Base-by-base conservation (phyloP, 2,888 invertebrate species). In the Agrochola macilenta region DNA sequence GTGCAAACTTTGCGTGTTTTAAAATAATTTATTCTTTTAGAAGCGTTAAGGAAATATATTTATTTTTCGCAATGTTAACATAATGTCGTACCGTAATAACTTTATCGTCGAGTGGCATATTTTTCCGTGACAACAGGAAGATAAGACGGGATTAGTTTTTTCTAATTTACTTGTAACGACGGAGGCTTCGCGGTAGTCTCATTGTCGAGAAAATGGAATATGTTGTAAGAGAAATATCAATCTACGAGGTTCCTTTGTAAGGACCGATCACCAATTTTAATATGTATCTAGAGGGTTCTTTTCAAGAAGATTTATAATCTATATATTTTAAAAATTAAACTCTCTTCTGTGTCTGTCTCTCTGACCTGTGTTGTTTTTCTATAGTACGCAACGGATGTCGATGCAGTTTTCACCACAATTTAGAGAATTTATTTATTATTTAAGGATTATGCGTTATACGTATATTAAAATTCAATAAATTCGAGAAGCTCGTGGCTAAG, bases 141-240 rank as follows among this genome's bases (percentile, higher is more conserved):
- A 64, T 82, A 70, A 78, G 66, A 52, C 49, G 75, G 66, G 86
- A 78, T 85, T 78, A 69, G 30, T 54, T 75, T 85, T 83, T 79
- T 78, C 49, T 82, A 82, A 73, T 82, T 85, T 82, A 81, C 82
- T 85, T 77, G 69, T 63, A 72, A 69, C 43, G 54, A 43, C 1
- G 49, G 26, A 68, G 43, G 58, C 26, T 72, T 73, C 17, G n/a
- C 12, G 9, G 23, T 7, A 58, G 57, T 14, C 72, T 58, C 39
- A 72, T 78, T 77, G 85, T 77, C 61, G 65, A 63, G 60, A 75
- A 85, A 85, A 78, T 75, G 26, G 73, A 74, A 78, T 85, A 74
- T 63, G 26, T 71, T 84, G 20, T 75, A 30, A 46, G 58, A 79
- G 46, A 72, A 61, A 74, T 66, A 69, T 79, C 12, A 54, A 74